Evolutionary conservation across 2,113 vertebrate species (phyloP).

Genomic region (Apodemus speciosus): DNA sequence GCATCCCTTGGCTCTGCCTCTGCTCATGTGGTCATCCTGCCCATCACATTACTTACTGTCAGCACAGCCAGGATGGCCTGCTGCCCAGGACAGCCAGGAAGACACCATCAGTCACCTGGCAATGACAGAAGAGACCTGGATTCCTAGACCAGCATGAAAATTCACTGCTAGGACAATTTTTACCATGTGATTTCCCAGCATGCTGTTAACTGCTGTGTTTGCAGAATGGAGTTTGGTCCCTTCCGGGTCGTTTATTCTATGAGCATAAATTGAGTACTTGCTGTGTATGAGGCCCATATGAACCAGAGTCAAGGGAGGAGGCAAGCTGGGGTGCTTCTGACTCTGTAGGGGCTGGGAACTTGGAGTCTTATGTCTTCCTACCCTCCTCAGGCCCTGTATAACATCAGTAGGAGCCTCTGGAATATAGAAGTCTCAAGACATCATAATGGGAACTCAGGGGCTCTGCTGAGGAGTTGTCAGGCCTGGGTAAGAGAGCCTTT

Average conservation of each 20-base stretch:
- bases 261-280: background rate
- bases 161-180: background rate
- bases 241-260: background rate
- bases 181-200: background rate
- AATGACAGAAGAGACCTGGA: conserved; percentile 29
- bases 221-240: background rate
- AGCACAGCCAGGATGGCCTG: background rate
- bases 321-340: background rate
- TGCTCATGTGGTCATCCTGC: background rate
- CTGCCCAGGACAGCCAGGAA: background rate
- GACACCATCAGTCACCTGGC: background rate
- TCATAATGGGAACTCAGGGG: background rate
- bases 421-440: background rate
- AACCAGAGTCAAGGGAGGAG: background rate
- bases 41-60: background rate
- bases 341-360: background rate
- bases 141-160: background rate
- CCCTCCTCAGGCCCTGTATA: background rate
- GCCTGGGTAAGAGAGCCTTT: background rate
- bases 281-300: background rate
- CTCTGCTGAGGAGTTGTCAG: background rate
- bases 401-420: background rate
- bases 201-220: background rate
- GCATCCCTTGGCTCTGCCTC: background rate
- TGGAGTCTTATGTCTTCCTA: background rate